These are phyloP conservation scores for Leucoraja ocellata DNA, from an alignment of 2,797 vertebrate genomes.

Conservation along the genomic window DNA sequence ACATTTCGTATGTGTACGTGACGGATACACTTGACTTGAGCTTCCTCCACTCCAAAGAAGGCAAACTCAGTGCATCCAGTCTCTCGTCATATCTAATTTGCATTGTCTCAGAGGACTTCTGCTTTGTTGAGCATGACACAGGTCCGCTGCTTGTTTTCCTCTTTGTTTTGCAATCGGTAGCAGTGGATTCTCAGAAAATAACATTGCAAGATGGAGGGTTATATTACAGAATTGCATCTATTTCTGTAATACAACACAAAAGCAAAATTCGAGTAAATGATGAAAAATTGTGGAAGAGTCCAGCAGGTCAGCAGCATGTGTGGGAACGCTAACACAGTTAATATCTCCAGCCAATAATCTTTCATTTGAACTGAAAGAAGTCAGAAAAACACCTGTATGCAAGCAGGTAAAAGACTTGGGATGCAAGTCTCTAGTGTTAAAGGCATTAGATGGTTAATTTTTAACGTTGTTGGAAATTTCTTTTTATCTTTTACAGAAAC, in stretches of 20 bases:
- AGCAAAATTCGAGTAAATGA: background rate
- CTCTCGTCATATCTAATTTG: too few species aligned
- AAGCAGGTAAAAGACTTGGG: background rate
- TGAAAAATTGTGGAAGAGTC: background rate
- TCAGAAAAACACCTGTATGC: background rate
- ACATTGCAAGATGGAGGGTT: background rate
- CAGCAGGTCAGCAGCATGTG: background rate
- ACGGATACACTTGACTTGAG: too few species aligned
- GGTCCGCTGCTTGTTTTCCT: background rate
- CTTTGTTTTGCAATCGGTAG: background rate
- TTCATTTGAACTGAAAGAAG: background rate
- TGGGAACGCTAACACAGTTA: background rate
- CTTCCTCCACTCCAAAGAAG: too few species aligned
- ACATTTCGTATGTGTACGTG: too few species aligned
- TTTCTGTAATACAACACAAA: background rate
- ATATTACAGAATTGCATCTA: background rate
- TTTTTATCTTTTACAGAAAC: background rate
- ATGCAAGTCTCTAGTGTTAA: background rate
- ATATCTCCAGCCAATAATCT: background rate
- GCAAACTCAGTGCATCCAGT: too few species aligned
- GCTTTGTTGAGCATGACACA: background rate
- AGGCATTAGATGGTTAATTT: background rate
- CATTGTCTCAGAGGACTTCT: background rate
- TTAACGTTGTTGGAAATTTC: background rate
- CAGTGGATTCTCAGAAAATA: background rate